A percentile compares a stretch with the other conserved stretches of the same genome.
These are phyloP conservation scores for Larimichthys polyactis DNA, from an alignment of 2,113 vertebrate species.

Conservation along the genomic window DNA sequence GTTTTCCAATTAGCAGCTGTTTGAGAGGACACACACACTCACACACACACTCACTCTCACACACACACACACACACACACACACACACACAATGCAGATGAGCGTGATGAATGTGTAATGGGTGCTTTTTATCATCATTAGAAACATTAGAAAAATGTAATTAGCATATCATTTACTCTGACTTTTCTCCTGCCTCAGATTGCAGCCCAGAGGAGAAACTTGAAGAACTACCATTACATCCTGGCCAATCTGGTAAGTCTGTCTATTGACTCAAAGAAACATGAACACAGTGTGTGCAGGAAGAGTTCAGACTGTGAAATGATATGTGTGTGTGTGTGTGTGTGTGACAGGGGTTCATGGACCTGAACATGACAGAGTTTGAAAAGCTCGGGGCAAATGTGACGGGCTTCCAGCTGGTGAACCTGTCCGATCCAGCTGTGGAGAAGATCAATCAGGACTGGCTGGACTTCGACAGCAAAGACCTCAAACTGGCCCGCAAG, in stretches of 20 bases:
- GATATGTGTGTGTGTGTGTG: constrained; percentile 1
- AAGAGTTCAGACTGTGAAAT: neutral
- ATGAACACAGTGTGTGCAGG: neutral
- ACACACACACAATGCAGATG: constrained; percentile 19
- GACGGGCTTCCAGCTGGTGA: constrained; percentile 95
- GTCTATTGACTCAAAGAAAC: neutral
- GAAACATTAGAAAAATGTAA: constrained; percentile 55
- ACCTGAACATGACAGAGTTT: constrained; percentile 94
- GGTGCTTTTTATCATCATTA: constrained; percentile 59
- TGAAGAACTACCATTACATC: constrained; percentile 96
- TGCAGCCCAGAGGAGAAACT: constrained; percentile 91
- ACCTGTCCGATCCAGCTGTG: constrained; percentile 88
- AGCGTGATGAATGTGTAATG: constrained; percentile 46
- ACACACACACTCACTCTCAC: constrained; percentile 28
- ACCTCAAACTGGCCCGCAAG: constrained; percentile 91
- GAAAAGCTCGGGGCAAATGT: constrained; percentile 93
- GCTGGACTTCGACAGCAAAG: constrained; percentile 92
- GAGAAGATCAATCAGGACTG: constrained; percentile 92
- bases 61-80: constrained; percentile 32
- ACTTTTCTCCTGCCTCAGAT: constrained; percentile 83
- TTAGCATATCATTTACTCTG: constrained; percentile 40
- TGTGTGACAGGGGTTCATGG: constrained; percentile 90
- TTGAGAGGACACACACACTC: constrained; percentile 42
- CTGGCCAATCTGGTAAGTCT: constrained; percentile 94
- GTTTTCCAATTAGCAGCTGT: constrained; percentile 73